These are phyloP conservation scores for Perca flavescens DNA, from an alignment of 2,113 vertebrate species.

Conservation along the genomic window DNA sequence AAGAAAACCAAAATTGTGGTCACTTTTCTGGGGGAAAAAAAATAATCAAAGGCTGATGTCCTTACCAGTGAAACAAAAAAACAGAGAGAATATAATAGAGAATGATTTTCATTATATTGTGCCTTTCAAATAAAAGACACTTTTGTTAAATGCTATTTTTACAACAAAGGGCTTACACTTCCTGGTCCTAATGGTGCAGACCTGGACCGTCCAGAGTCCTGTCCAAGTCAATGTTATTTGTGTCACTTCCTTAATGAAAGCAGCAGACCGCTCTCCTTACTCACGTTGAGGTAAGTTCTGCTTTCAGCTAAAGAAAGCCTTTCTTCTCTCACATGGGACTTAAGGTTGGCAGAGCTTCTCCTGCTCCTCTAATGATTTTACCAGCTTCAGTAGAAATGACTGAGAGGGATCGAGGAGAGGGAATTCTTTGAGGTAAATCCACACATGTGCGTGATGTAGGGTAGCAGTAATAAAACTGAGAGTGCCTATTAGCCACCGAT, in stretches of 20 bases:
- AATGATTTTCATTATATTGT: conserved; percentile 57
- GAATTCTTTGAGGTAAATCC: conserved; percentile 62
- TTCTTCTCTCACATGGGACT: conserved; percentile 89
- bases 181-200: conserved; percentile 67
- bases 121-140: conserved; percentile 46
- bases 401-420: conserved; percentile 60
- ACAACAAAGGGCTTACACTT: conserved; percentile 61
- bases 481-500: not conserved
- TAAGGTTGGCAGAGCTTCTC: conserved; percentile 92
- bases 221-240: conserved; percentile 69
- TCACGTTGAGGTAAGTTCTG: conserved; percentile 67
- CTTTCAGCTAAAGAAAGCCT: conserved; percentile 87
- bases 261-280: conserved; percentile 74
- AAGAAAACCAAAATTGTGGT: conserved; percentile 21
- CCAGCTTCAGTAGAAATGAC: conserved; percentile 73
- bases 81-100: not conserved
- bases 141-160: conserved; percentile 52
- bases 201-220: conserved; percentile 43
- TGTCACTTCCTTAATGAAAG: conserved; percentile 81
- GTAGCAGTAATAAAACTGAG: conserved; percentile 27
- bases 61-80: not conserved
- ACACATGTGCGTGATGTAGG: conserved; percentile 61
- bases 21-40: not conserved
- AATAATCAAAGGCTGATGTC: conserved; percentile 28
- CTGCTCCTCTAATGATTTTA: conserved; percentile 79